Evolutionary conservation across 2,113 vertebrate genomes (phyloP).

Genomic region (Anoura caudifer): DNA sequence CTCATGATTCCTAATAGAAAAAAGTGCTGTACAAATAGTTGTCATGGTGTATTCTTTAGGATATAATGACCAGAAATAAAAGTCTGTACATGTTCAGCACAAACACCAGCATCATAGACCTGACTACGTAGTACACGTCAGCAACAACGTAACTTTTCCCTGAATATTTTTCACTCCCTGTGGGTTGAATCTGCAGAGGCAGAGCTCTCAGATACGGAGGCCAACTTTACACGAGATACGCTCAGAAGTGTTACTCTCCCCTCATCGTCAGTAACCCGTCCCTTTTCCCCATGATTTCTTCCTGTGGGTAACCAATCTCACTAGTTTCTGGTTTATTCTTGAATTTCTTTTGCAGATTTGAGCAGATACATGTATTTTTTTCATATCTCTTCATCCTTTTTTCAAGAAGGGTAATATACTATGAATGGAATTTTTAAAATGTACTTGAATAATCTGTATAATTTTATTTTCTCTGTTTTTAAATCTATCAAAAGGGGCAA

Average conservation of each 20-base stretch:
- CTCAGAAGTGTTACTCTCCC: not conserved
- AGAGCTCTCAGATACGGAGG: not conserved
- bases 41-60: too few relatives aligned
- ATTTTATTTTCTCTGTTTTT: conserved; percentile 14
- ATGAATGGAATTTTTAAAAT: not conserved
- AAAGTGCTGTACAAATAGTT: too few relatives aligned
- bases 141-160: not conserved
- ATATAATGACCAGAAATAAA: too few relatives aligned
- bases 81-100: too few relatives aligned
- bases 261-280: not conserved
- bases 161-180: not conserved
- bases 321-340: not conserved
- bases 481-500: not conserved
- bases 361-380: not conserved
- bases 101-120: too few relatives aligned
- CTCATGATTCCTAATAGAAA: too few relatives aligned
- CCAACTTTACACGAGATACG: not conserved
- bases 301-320: not conserved
- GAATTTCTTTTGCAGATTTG: not conserved
- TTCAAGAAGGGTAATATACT: not conserved
- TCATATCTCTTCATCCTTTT: not conserved
- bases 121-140: not conserved
- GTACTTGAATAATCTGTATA: conserved; percentile 5
- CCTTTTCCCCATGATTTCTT: not conserved
- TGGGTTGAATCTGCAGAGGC: not conserved